Base-by-base conservation (phyloP, 1,140 invertebrate genomes). In the Bombyx mandarina region DNA sequence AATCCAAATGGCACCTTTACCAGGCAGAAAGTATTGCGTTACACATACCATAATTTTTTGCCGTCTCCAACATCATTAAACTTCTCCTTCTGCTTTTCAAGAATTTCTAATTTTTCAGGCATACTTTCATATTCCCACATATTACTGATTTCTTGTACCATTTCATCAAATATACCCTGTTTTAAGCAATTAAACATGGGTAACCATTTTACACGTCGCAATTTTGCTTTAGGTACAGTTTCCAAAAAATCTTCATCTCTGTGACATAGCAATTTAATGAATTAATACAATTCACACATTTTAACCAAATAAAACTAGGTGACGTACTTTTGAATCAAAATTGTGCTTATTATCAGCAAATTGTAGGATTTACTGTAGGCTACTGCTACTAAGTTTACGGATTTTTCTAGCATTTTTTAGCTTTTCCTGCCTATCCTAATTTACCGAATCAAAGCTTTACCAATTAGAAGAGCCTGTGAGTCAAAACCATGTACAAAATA, bases 51-150 rank as follows among this genome's bases (percentile, higher is more conserved):
- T 18, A 72, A 66, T 45, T 44, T 54, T 59, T 68, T 62, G 18
- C 66, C 60, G 56, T 75, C 66, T 49, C 49, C 8, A 45, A 69
- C 65, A 51, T 86, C 72, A 56, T 63, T 48, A 71, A 77, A 86
- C 66, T 85, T 83, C 60, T 80, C 82, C 22, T 78, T 82, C 60
- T 88, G 82, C 48, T 82, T 77, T 57, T 86, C 74, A 48, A 88
- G 61, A 26, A 69, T 60, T 45, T 79, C 72, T 51, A 88, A 55
- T 67, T 88, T 88, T 47, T 73, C 65, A 43, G 75, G 63, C 68
- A 88, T 83, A 62, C 86, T 82, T 71, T 88, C 84, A 69, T 79
- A 77, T 61, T 77, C 66, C 87, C 87, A 88, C 84, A 88, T 82
- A 8, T 72, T 65, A 61, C 69, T 79, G n/a, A 85, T 54, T 72